Percentiles rank a stretch among this genome's conserved stretches.
Conservation (phyloP, 2,888 invertebrate species). For the Halictus ligatus region DNA sequence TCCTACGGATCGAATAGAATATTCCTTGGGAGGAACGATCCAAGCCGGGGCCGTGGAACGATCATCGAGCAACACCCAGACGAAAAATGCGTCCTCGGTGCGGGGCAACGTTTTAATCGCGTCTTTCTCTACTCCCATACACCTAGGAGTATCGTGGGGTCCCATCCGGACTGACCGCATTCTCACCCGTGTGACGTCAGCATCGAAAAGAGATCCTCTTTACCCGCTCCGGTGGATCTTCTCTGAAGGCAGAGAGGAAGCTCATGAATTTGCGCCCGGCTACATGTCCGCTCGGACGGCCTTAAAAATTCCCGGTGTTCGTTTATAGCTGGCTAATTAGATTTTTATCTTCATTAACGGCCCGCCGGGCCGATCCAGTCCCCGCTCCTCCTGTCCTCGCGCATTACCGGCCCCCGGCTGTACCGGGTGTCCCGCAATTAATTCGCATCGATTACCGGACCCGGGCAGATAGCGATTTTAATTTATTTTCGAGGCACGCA, state of each 20-base stretch:
- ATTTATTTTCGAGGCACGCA: constrained; percentile 17
- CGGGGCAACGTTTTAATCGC: constrained; percentile 66
- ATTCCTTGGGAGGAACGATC: background rate
- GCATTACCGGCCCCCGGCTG: constrained; percentile 28
- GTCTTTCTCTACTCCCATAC: constrained; percentile 56
- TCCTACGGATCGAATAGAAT: constrained; percentile 1
- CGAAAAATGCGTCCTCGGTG: constrained; percentile 38
- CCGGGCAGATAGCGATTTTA: constrained; percentile 35
- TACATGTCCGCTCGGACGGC: constrained; percentile 61
- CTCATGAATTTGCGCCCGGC: constrained; percentile 73
- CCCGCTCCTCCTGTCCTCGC: constrained; percentile 49
- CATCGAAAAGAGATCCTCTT: constrained; percentile 69
- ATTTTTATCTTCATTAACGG: constrained; percentile 78
- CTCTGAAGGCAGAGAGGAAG: constrained; percentile 43
- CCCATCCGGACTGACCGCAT: constrained; percentile 75
- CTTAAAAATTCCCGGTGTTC: constrained; percentile 76
- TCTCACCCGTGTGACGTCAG: constrained; percentile 74
- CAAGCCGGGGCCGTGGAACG: background rate
- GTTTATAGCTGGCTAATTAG: constrained; percentile 78
- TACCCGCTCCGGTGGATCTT: constrained; percentile 49
- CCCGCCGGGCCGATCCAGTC: constrained; percentile 54
- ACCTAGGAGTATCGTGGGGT: constrained; percentile 68
- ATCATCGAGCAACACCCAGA: constrained; percentile 13
- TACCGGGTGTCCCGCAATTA: constrained; percentile 63
- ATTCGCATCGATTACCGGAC: constrained; percentile 51